These are phyloP conservation scores for Bolinopsis microptera DNA, from an alignment of 37 sponge, comb jelly and placozoan genomes.

Conservation along the genomic window DNA sequence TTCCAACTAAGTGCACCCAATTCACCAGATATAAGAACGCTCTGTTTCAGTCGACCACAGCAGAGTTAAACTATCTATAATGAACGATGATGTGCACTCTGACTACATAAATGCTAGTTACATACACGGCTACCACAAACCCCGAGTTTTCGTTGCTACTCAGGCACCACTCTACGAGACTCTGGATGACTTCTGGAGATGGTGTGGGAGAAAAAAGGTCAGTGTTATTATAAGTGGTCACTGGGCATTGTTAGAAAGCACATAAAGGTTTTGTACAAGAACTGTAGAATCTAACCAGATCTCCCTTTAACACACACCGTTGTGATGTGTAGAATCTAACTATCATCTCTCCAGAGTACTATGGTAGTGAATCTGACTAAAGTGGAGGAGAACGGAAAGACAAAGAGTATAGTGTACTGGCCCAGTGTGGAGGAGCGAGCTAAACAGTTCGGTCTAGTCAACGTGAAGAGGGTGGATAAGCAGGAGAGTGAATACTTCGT, in stretches of 20 bases:
- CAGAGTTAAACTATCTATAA: slow-evolving; percentile 76
- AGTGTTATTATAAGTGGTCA: too few relatives aligned
- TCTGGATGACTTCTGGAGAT: slow-evolving; percentile 45
- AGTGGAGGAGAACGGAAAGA: slow-evolving; percentile 59
- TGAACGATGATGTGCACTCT: slow-evolving; percentile 72
- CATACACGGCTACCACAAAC: slow-evolving; percentile 63
- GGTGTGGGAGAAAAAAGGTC: slow-evolving; percentile 32
- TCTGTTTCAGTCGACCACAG: slow-evolving; percentile 68
- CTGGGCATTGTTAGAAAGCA: too few relatives aligned
- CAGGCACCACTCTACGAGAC: slow-evolving; percentile 59
- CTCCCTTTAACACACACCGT: too few relatives aligned
- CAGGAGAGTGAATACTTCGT: slow-evolving; percentile 56
- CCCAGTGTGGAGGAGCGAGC: slow-evolving; percentile 50
- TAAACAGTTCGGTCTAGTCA: not conserved
- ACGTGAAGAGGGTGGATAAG: not conserved
- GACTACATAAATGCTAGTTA: slow-evolving; percentile 90
- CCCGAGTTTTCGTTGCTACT: slow-evolving; percentile 41
- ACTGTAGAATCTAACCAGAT: too few relatives aligned
- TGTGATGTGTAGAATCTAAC: too few relatives aligned
- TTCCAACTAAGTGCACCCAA: too few relatives aligned
- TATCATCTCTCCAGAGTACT: too few relatives aligned
- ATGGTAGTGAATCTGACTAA: slow-evolving; percentile 46
- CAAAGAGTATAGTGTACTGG: slow-evolving; percentile 57
- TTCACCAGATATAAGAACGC: too few relatives aligned
- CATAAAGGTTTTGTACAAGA: too few relatives aligned